These are phyloP conservation scores for Philereme transversata DNA, from an alignment of 2,888 invertebrate species.

Conservation along the genomic window DNA sequence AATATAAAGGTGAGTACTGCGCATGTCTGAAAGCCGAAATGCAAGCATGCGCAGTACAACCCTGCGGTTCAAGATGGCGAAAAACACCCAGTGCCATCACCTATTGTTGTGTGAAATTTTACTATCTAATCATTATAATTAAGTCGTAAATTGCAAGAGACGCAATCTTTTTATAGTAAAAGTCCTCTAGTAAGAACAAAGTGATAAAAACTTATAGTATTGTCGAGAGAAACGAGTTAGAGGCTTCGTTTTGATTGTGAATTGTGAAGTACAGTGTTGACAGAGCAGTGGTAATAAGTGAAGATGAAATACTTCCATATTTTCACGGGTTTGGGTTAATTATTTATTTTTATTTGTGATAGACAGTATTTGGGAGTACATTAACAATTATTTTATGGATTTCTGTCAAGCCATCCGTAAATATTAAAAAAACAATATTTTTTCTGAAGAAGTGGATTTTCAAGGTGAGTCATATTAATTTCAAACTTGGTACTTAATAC, in stretches of 20 bases:
- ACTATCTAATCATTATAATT: constrained; percentile 37
- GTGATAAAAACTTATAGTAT: constrained; percentile 9
- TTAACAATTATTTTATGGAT: background rate
- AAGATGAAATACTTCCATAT: constrained; percentile 47
- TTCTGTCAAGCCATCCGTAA: background rate
- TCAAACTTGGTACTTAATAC: background rate
- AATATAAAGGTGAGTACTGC: constrained; percentile 17
- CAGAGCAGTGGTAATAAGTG: constrained; percentile 51
- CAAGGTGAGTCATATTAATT: constrained; percentile 11
- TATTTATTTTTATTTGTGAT: background rate
- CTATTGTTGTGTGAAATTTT: constrained; percentile 51
- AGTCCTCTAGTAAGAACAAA: constrained; percentile 7
- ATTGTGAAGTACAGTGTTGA: constrained; percentile 47
- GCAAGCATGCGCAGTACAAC: constrained; percentile 49
- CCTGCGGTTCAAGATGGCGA: constrained; percentile 53
- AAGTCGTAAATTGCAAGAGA: constrained; percentile 20
- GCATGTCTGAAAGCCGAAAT: constrained; percentile 24
- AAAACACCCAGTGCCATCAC: constrained; percentile 44
- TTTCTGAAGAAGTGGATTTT: background rate
- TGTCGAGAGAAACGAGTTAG: background rate
- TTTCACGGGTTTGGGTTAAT: constrained; percentile 9
- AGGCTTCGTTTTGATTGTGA: constrained; percentile 18
- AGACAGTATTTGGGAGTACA: background rate
- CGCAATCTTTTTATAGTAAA: constrained; percentile 13
- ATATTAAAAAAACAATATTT: background rate